Evolutionary conservation across 2,113 vertebrate genomes (phyloP).

Genomic region (Rissa tridactyla): DNA sequence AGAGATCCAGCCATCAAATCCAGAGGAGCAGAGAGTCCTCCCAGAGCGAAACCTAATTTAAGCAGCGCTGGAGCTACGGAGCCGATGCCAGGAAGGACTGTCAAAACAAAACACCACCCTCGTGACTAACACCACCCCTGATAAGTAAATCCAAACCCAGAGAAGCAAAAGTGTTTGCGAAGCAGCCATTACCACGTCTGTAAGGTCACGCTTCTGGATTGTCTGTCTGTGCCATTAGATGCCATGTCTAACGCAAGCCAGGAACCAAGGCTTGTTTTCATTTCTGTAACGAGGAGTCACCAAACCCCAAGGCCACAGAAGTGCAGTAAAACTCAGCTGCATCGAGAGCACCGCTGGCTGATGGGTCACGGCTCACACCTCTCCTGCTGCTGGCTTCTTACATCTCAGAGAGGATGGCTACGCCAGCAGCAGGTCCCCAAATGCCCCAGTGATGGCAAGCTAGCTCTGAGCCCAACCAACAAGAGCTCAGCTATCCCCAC

Average conservation of each 20-base stretch:
- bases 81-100: not conserved
- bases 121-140: not conserved
- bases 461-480: not conserved
- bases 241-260: fast-evolving
- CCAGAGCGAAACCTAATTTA: not conserved
- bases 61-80: not conserved
- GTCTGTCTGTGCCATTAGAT: not conserved
- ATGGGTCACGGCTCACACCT: not conserved
- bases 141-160: not conserved
- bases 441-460: not conserved
- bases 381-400: not conserved
- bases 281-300: not conserved
- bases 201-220: not conserved
- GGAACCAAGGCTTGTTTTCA: not conserved
- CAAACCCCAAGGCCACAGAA: not conserved
- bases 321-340: not conserved
- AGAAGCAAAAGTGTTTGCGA: fast-evolving
- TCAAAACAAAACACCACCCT: not conserved
- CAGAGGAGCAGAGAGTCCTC: not conserved
- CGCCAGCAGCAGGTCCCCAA: not conserved
- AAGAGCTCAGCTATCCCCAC: not conserved
- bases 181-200: not conserved
- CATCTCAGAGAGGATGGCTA: not conserved
- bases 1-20: not conserved
- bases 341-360: fast-evolving